These are phyloP conservation scores for Oophaga sylvatica DNA, from an alignment of 2,797 vertebrate genomes.

Conservation along the genomic window DNA sequence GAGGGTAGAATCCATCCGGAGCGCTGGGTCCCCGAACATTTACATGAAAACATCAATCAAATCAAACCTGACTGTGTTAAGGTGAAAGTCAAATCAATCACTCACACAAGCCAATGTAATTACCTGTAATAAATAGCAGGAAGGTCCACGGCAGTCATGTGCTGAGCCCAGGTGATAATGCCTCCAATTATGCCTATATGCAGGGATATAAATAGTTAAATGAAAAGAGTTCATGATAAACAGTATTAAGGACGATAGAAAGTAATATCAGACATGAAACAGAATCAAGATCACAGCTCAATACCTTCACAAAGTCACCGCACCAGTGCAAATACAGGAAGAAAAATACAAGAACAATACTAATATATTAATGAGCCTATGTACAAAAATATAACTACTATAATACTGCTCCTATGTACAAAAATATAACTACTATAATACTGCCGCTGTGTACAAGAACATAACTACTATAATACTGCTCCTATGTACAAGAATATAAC, in stretches of 20 bases:
- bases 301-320: neutral
- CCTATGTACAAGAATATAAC: too few relatives aligned
- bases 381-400: too few relatives aligned
- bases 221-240: neutral
- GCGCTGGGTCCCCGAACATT: neutral
- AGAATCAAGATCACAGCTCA: neutral
- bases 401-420: too few relatives aligned
- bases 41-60: slow-evolving; percentile 42
- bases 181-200: neutral
- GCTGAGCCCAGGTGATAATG: neutral
- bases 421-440: too few relatives aligned
- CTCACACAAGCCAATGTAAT: slow-evolving; percentile 17
- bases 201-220: neutral
- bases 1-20: neutral
- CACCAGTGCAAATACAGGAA: too few relatives aligned
- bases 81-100: slow-evolving; percentile 36
- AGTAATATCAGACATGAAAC: neutral
- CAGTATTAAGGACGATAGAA: neutral
- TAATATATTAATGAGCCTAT: neutral
- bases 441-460: too few relatives aligned
- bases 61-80: slow-evolving; percentile 33
- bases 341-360: neutral
- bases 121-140: slow-evolving; percentile 23
- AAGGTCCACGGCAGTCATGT: neutral
- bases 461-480: too few relatives aligned